Evolutionary conservation across 1,140 invertebrate species (phyloP), one percentile per base, ranked within the genome.

Genomic region (Chironomus tepperi): DNA sequence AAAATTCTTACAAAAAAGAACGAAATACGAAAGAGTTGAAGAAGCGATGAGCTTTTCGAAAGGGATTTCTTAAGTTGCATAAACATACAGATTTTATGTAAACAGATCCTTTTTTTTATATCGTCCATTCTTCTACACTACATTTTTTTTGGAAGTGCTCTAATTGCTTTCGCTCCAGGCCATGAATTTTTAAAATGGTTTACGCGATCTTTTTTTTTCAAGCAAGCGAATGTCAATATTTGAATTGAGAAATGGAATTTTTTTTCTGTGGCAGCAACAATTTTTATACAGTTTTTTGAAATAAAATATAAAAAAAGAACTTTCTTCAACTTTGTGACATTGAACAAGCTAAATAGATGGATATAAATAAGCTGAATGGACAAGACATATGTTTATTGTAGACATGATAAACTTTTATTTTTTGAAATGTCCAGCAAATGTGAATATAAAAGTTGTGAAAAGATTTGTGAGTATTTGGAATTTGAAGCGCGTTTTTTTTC

Each of bases 61-160:
- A 57, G 12, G 47, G 47, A 15, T 57, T 12, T 57, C 12, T 70
- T 19, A 16, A 21, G 19, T 70, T 70, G 65, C 65, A 70, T 70
- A 70, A 70, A 70, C 7, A 19, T 9, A 70, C 65, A 70, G 19
- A 70, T 70, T 70, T 21, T 18, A 70, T 70, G 65, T 70, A 70
- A 70, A 70, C 65, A 70, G 65, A 70, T 21, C 65, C 65, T 70
- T 70, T 67, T 70, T 70, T n/a, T n/a, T n/a, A n/a, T 70, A 70
- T 21, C 19, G 9, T 70, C 65, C 65, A 9, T 70, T 67, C 65
- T 67, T 16, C 65, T 19, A 16, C 18, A 18, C 65, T 21, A 21
- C 16, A 10, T 70, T 70, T 15, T 21, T 70, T 15, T 21, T 70
- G 65, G 18, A 19, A 70, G 65, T 70, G 65, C 19, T 70, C 65